Evolutionary conservation across 2,888 invertebrate genomes (phyloP).

Genomic region (Ormyrus thymus): DNA sequence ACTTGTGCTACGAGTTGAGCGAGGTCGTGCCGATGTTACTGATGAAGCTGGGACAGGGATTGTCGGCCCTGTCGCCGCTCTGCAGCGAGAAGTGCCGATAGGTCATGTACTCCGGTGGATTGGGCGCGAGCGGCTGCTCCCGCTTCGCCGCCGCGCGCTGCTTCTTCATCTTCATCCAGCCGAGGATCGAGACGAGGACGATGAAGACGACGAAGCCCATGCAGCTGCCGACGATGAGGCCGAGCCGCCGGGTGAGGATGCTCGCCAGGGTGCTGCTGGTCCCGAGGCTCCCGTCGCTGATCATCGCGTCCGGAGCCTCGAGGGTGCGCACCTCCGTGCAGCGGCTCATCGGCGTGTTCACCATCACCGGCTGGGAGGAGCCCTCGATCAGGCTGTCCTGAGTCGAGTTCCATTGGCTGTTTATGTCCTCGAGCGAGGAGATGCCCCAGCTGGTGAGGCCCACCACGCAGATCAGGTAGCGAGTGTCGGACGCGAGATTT

Average conservation of each 20-base stretch:
- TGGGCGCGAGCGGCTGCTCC: conserved; percentile 78
- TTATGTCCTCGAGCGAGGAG: conserved; percentile 76
- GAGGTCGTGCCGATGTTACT: conserved; percentile 71
- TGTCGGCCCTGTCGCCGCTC: conserved; percentile 77
- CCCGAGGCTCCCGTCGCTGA: conserved; percentile 78
- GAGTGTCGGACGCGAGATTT: conserved; percentile 86
- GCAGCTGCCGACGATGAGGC: conserved; percentile 90
- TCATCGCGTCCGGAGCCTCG: conserved; percentile 82
- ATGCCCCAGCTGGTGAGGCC: conserved; percentile 85
- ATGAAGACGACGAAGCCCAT: conserved; percentile 92
- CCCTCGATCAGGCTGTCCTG: conserved; percentile 81
- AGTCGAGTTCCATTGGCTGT: conserved; percentile 67
- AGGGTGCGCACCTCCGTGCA: conserved; percentile 87
- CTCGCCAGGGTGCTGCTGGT: conserved; percentile 84
- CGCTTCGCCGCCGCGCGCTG: conserved; percentile 85
- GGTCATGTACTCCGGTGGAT: conserved; percentile 88
- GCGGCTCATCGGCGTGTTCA: conserved; percentile 85
- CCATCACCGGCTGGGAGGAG: conserved; percentile 78
- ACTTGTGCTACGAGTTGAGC: conserved; percentile 71
- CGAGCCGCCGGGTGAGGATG: conserved; percentile 87
- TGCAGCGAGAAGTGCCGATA: conserved; percentile 85
- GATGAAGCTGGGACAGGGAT: conserved; percentile 72
- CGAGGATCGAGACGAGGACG: conserved; percentile 87
- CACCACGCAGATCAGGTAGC: conserved; percentile 90
- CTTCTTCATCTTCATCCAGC: conserved; percentile 90